These are phyloP conservation scores for Spisula solida DNA, from an alignment of 2,888 invertebrate species.

Conservation along the genomic window DNA sequence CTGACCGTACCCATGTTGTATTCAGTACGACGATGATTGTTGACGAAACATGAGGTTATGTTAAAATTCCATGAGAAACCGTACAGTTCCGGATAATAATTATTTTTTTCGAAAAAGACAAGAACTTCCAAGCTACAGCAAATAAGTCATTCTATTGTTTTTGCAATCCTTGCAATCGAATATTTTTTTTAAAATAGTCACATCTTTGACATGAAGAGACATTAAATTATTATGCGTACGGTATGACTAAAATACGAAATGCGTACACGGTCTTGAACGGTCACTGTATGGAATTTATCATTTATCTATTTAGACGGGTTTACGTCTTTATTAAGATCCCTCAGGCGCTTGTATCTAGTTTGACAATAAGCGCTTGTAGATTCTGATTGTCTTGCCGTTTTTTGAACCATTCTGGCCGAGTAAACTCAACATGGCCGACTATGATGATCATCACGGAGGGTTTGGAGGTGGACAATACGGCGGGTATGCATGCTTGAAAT, in stretches of 20 bases:
- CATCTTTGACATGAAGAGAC: no score
- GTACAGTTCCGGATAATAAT: background rate
- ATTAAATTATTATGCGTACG: no score
- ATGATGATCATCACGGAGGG: conserved; percentile 74
- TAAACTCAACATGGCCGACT: conserved; percentile 78
- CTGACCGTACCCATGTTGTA: background rate
- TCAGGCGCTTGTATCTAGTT: background rate
- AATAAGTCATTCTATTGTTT: no score
- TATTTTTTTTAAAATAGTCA: no score
- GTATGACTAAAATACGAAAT: no score
- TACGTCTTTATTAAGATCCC: background rate
- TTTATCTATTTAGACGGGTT: background rate
- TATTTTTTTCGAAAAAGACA: background rate
- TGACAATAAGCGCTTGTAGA: conserved; percentile 15
- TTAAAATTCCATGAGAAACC: background rate
- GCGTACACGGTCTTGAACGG: no score
- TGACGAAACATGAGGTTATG: background rate
- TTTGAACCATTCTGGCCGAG: conserved; percentile 56
- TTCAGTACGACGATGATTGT: background rate
- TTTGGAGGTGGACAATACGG: conserved; percentile 72
- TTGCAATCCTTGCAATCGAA: no score
- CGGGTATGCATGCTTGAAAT: conserved; percentile 50
- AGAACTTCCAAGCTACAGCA: no score
- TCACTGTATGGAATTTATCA: background rate
- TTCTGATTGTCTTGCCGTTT: background rate